Percentiles rank a stretch among this genome's conserved stretches.
Conservation (phyloP, 2,797 vertebrate genomes). For the Muscicapa comitata region DNA sequence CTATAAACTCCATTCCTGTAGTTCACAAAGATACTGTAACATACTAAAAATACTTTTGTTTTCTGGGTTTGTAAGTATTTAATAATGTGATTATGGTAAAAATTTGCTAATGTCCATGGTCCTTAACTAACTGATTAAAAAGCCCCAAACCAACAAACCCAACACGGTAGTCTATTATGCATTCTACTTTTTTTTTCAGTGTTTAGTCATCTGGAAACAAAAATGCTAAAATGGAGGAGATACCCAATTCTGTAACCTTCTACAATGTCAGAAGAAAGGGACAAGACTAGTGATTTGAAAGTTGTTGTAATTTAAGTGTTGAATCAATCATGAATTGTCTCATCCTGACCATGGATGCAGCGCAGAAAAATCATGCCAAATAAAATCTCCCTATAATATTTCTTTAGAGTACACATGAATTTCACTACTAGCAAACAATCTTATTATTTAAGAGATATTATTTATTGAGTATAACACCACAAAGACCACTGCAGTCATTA, state of each 20-base stretch:
- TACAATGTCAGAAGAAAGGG: not conserved
- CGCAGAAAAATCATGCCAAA: not conserved
- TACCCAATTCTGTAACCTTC: not conserved
- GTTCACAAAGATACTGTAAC: not conserved
- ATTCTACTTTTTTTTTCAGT: not conserved
- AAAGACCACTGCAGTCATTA: not conserved
- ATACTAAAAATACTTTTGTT: not conserved
- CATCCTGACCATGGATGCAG: not conserved
- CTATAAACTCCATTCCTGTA: not conserved
- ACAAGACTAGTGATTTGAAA: not conserved
- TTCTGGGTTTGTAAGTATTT: not conserved
- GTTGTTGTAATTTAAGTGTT: not conserved
- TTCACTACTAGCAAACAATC: not conserved
- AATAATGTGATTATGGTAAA: not conserved
- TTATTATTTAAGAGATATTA: not conserved
- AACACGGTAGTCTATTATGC: not conserved
- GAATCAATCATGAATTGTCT: not conserved
- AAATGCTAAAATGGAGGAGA: not conserved
- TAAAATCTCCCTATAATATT: not conserved
- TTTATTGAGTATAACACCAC: not conserved
- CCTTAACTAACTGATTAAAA: not conserved
- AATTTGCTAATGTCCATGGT: not conserved
- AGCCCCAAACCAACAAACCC: rapidly evolving
- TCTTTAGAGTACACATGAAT: not conserved
- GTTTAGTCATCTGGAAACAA: not conserved